Evolutionary conservation across 2,113 vertebrate species (phyloP).

Genomic region (Sinosuthora webbiana): DNA sequence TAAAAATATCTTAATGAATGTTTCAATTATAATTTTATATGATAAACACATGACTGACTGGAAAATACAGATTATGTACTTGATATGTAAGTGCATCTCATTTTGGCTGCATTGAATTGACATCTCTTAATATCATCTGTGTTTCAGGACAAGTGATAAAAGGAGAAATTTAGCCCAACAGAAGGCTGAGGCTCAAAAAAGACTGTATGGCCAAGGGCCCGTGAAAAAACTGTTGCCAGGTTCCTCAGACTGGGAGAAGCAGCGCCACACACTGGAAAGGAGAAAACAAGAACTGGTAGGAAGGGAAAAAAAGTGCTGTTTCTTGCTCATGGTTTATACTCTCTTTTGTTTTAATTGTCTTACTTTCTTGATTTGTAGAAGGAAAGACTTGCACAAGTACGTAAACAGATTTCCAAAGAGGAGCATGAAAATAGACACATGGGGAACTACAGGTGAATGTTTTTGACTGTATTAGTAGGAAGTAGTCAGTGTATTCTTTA

Average conservation of each 20-base stretch:
- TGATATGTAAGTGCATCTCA: not conserved
- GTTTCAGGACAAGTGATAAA: constrained; percentile 92
- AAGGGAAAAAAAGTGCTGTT: not conserved
- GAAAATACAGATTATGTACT: not conserved
- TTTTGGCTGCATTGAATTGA: not conserved
- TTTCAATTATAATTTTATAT: not conserved
- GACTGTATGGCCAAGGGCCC: constrained; percentile 92
- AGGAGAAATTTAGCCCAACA: constrained; percentile 94
- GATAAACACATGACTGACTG: not conserved
- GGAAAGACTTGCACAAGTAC: constrained; percentile 92
- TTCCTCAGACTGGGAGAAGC: constrained; percentile 93
- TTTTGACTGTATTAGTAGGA: not conserved
- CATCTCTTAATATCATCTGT: not conserved
- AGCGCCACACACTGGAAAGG: constrained; percentile 89
- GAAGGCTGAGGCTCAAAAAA: constrained; percentile 93
- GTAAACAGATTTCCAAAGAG: constrained; percentile 93
- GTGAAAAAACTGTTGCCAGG: constrained; percentile 86
- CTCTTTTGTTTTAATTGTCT: constrained; percentile 42
- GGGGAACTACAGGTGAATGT: constrained; percentile 94
- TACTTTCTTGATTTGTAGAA: constrained; percentile 81
- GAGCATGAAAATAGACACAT: constrained; percentile 94
- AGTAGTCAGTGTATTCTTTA: not conserved
- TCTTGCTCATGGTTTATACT: not conserved
- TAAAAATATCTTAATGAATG: not conserved
- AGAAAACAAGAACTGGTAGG: constrained; percentile 92